Evolutionary conservation across 2,797 vertebrate species (phyloP), one percentile per base, ranked within the genome.

Genomic region (Vespertilio murinus): DNA sequence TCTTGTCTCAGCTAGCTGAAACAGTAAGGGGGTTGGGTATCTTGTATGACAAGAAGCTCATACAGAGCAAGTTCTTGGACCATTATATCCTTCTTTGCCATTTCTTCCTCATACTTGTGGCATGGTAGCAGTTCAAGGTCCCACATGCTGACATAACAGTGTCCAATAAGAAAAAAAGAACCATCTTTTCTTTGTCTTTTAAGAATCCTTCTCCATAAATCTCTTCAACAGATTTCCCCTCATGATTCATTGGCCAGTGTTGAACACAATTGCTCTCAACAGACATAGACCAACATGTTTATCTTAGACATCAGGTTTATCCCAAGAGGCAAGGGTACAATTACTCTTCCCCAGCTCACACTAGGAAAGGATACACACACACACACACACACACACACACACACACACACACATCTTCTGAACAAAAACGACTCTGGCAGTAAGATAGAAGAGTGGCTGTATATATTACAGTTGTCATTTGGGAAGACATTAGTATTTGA

Each of bases 131-230:
- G 30, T 89, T 86, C 42, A 47, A 23, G 45, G 14, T 42, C 64
- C 42, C 30, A 17, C 40, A 45, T 64, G 17, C 4, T 4, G 28
- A 28, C 13, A 42, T 88, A 73, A 91, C 17, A 47, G 2, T 74
- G 18, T 78, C 54, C 35, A 89, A 0, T 40, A 64, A 16, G 91
- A 81, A 35, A 65, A 64, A 82, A 86, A 45, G 28, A 4, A 75
- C 42, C 4, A 5, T 80, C 42, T 86, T 33, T 90, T 65, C 3
- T 33, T 40, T 67, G 28, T 93, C 69, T 93, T 71, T 70, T 82
- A 71, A 94, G 83, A 93, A 94, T 61, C 25, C 70, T 93, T 93
- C 71, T 71, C 38, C 2, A 80, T 75, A 94, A 67, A 6, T 18
- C 70, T 90, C 25, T 75, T 92, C 16, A 77, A 10, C 33, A 89